Percentiles rank a stretch among this genome's conserved stretches.
Conservation (phyloP, 2,888 invertebrate genomes). For the Scaptomyza caliginosa region DNA sequence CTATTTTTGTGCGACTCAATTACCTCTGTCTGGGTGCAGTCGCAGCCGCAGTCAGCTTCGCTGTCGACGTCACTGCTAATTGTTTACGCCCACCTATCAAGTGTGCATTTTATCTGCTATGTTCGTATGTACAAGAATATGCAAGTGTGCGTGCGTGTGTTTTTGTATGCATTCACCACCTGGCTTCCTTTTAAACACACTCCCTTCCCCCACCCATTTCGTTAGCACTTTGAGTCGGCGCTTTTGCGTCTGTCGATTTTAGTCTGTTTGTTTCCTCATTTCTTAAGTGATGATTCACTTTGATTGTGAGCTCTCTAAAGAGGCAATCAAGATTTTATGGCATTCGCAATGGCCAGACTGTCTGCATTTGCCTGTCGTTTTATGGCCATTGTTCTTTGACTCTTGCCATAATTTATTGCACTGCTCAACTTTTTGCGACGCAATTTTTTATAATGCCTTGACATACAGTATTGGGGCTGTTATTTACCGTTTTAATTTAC, state of each 20-base stretch:
- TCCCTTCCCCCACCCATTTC: not conserved
- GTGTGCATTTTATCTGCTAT: slow-evolving; percentile 42
- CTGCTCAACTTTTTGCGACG: slow-evolving; percentile 28
- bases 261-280: slow-evolving; percentile 49
- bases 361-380: slow-evolving; percentile 22
- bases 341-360: slow-evolving; percentile 2
- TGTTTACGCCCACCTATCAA: slow-evolving; percentile 70
- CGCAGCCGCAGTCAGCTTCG: slow-evolving; percentile 34
- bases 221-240: slow-evolving; percentile 43
- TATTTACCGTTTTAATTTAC: slow-evolving; percentile 43
- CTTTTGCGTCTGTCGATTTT: slow-evolving; percentile 37
- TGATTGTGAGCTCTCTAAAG: slow-evolving; percentile 39
- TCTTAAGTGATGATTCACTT: slow-evolving; percentile 71
- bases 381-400: slow-evolving; percentile 54
- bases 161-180: slow-evolving; percentile 27
- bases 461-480: slow-evolving; percentile 22
- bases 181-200: slow-evolving; percentile 13
- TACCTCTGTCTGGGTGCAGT: slow-evolving; percentile 56
- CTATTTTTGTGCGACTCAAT: slow-evolving; percentile 45
- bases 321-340: slow-evolving; percentile 34
- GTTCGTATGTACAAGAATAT: too few species aligned
- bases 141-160: slow-evolving; percentile 7
- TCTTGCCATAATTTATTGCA: slow-evolving; percentile 44
- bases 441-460: slow-evolving; percentile 36
- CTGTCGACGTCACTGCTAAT: slow-evolving; percentile 49